Evolutionary conservation across 1,140 invertebrate species (phyloP).

Genomic region (Apis mellifera): Amel_HAv3.1 CM009936.2:9297001-9297500

Average conservation of each 20-base stretch:
- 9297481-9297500: no score
- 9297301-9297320: neutral
- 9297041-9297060: no score
- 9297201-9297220: neutral
- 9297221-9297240: neutral
- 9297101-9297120: neutral
- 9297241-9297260: neutral
- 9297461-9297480: no score
- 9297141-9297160: neutral
- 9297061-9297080: neutral
- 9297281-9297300: conserved; percentile 5
- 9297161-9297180: neutral
- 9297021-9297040: neutral
- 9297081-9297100: neutral
- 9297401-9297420: no score
- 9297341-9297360: neutral
- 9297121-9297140: neutral
- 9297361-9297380: neutral
- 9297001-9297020: neutral
- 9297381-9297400: no score
- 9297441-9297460: no score
- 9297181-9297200: neutral
- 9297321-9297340: neutral
- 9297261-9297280: neutral
- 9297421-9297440: no score